These are phyloP conservation scores for Euplagia quadripunctaria DNA, from an alignment of 2,888 invertebrate genomes.

Conservation along the genomic window DNA sequence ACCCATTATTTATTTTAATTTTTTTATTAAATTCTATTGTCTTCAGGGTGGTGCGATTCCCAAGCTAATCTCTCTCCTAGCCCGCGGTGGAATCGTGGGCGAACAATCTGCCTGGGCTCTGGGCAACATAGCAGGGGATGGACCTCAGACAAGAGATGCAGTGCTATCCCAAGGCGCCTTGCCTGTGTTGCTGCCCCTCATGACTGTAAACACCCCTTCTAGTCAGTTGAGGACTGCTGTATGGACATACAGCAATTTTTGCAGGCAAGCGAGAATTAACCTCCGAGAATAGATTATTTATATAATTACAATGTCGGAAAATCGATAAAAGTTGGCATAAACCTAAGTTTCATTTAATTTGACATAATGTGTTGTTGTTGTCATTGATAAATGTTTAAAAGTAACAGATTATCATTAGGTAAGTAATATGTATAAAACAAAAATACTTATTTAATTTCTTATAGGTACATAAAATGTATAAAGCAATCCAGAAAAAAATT, in stretches of 20 bases:
- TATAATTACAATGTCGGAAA: too few species aligned
- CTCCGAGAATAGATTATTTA: too few species aligned
- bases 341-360: too few species aligned
- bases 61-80: constrained; percentile 91
- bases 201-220: constrained; percentile 79
- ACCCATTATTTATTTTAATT: background rate
- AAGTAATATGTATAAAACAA: too few species aligned
- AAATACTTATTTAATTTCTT: too few species aligned
- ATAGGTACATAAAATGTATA: too few species aligned
- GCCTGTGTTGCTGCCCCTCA: constrained; percentile 88
- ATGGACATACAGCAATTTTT: constrained; percentile 97
- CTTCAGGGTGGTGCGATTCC: constrained; percentile 94
- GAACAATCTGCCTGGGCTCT: constrained; percentile 99
- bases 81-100: constrained; percentile 92
- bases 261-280: constrained; percentile 78
- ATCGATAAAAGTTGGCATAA: too few species aligned
- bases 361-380: too few species aligned
- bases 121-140: constrained; percentile 99
- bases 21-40: background rate
- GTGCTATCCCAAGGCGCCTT: constrained; percentile 92
- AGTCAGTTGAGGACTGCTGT: constrained; percentile 93
- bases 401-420: too few species aligned
- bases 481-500: too few species aligned
- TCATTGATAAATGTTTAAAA: too few species aligned
- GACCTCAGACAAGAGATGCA: constrained; percentile 92